Percentiles rank a stretch among this genome's conserved stretches.
phyloP scores from a whole-genome alignment of 1,140 invertebrate genomes.

The Heliothis subflexa region DNA sequence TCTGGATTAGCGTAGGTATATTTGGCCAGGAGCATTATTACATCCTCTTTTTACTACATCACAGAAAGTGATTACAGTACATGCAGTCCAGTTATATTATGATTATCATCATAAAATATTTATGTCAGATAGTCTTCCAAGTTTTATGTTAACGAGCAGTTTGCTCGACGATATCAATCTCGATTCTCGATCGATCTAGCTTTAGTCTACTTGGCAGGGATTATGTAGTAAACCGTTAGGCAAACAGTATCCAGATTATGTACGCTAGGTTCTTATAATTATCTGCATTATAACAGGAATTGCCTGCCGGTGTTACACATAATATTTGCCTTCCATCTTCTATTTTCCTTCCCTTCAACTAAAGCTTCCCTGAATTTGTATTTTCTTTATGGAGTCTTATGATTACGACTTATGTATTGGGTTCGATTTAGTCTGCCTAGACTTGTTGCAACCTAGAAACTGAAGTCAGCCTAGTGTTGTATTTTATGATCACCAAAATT shows the following conservation, averaged over 20 bases:
- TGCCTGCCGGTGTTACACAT: too few species aligned
- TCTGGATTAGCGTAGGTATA: too few species aligned
- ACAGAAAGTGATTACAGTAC: neutral
- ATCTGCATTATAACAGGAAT: too few species aligned
- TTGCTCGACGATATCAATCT: slow-evolving; percentile 12
- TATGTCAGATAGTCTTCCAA: neutral
- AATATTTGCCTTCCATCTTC: too few species aligned
- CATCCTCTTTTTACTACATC: neutral
- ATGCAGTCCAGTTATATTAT: neutral
- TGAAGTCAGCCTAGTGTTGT: too few species aligned
- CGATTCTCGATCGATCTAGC: slow-evolving; percentile 1
- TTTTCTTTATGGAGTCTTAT: too few species aligned
- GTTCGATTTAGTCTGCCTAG: too few species aligned
- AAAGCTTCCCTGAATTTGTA: too few species aligned
- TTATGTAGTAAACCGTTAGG: neutral
- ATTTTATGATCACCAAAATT: too few species aligned
- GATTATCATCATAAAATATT: slow-evolving; percentile 20
- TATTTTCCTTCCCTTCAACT: too few species aligned
- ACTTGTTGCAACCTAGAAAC: too few species aligned
- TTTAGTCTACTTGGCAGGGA: neutral
- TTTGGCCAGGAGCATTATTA: neutral
- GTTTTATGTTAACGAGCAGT: slow-evolving; percentile 5
- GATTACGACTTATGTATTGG: too few species aligned
- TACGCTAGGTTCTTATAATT: neutral
- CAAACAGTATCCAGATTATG: neutral